Evolutionary conservation across 2,888 invertebrate genomes (phyloP).

Genomic region (Leptura quadrifasciata): DNA sequence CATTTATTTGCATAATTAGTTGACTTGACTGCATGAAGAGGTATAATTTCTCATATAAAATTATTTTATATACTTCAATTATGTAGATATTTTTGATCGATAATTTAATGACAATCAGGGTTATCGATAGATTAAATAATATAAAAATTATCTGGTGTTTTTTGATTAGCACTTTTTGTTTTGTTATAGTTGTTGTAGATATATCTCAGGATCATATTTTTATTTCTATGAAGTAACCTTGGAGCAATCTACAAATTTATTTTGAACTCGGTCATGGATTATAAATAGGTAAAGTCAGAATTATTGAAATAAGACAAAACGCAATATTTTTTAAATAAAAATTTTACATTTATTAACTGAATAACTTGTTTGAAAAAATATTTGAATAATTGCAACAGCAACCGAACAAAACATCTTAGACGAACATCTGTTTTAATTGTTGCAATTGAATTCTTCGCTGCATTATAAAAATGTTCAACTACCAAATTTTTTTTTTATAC

Average conservation of each 20-base stretch:
- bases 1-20: slow-evolving; percentile 33
- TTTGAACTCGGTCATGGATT: too few species aligned
- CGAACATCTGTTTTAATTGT: too few species aligned
- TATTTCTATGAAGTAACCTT: neutral
- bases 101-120: neutral
- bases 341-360: too few species aligned
- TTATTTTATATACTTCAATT: neutral
- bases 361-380: too few species aligned
- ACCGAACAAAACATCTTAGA: too few species aligned
- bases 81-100: neutral
- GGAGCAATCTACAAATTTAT: neutral
- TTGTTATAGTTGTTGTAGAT: neutral
- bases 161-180: neutral
- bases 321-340: too few species aligned
- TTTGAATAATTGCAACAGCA: too few species aligned
- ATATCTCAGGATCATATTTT: neutral
- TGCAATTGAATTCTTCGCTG: too few species aligned
- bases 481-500: too few species aligned
- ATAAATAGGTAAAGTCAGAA: too few species aligned
- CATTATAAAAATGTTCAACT: too few species aligned
- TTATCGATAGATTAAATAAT: neutral
- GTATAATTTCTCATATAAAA: neutral
- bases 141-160: neutral
- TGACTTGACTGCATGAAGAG: neutral
- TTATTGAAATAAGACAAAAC: too few species aligned